Evolutionary conservation across 2,797 vertebrate species (phyloP), one percentile per base, ranked within the genome.

Genomic region (Triplophysa yarkandensis): DNA sequence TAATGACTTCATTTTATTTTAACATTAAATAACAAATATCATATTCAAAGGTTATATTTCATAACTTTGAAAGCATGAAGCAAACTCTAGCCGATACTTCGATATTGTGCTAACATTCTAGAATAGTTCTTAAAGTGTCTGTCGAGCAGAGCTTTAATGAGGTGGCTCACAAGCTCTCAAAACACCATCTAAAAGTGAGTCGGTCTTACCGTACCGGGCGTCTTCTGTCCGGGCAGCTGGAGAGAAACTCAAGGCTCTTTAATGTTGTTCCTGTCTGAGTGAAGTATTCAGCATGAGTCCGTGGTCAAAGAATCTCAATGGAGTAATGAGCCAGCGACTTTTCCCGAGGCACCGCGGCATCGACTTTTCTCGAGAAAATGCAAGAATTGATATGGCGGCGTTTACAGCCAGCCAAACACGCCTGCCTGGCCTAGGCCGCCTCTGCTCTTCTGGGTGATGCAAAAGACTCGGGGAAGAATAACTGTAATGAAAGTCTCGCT

Each of bases 321-420:
- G 88, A 77, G 87, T 91, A 91, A 92, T 92, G 91, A 92, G 88
- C 87, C 88, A 83, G 84, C 81, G 83, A 86, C 87, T 89, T 87
- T 91, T 90, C 89, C 87, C 86, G 88, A 91, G 87, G 89, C 86
- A 78, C 86, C 65, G 87, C 88, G 85, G 89, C 89, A 90, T 91
- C 87, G 88, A 90, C 86, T 88, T 87, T 88, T 89, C 88, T 81
- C 85, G 63, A 71, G 62, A 87, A 89, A 85, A 88, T 48, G 55
- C 39, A 57, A 84, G 78, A 83, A 86, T 83, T 84, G 85, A 89
- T 87, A 87, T 83, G 83, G 86, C 82, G 85, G 83, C 82, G 84
- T 81, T 86, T 89, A 87, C 86, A 89, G 85, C 86, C 86, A 89
- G 70, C 88, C 61, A 71, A 68, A 75, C 48, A 63, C 25, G 71